Evolutionary conservation across 2,113 vertebrate species (phyloP).

Genomic region (Chelonoidis abingdonii): DNA sequence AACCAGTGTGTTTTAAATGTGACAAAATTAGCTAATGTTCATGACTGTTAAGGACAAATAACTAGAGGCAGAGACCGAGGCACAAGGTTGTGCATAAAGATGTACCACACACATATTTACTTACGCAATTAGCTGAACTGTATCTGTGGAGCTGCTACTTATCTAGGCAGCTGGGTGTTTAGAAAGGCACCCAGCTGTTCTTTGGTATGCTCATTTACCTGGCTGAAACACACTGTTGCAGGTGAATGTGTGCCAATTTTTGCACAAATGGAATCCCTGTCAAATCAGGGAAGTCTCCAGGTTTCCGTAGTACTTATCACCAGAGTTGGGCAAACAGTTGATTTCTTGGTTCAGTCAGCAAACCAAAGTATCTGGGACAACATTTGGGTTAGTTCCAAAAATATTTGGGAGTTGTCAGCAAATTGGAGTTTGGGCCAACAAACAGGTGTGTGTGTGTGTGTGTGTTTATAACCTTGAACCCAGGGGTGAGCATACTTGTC

Average conservation of each 20-base stretch:
- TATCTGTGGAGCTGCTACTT: not conserved
- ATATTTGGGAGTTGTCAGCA: not conserved
- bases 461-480: not conserved
- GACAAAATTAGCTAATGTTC: not conserved
- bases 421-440: not conserved
- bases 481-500: not conserved
- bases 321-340: not conserved
- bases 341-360: too few relatives aligned
- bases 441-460: not conserved
- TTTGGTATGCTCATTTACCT: not conserved
- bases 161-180: not conserved
- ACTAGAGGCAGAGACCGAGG: not conserved
- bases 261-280: not conserved
- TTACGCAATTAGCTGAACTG: not conserved
- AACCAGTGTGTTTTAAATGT: not conserved
- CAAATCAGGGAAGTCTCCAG: not conserved
- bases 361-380: not conserved
- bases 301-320: not conserved
- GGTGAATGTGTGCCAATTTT: not conserved
- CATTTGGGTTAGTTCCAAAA: not conserved
- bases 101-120: not conserved
- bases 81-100: not conserved
- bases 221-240: not conserved
- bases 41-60: slow-evolving; percentile 22
- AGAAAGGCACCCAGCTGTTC: not conserved